These are phyloP conservation scores for Columba guinea DNA, from an alignment of 2,797 vertebrate species.

Conservation along the genomic window DNA sequence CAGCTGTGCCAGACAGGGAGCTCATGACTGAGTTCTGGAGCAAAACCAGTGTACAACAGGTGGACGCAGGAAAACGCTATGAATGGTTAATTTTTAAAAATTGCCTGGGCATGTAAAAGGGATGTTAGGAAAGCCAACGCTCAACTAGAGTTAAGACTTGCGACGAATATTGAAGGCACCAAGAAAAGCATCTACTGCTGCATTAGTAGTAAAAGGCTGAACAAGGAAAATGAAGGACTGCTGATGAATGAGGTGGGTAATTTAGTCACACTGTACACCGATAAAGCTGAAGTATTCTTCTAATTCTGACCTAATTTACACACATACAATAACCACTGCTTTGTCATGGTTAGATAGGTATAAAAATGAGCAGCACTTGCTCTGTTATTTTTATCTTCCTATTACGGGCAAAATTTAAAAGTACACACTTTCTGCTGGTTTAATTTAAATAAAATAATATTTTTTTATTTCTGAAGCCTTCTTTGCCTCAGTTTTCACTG, in stretches of 20 bases:
- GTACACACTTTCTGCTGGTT: background rate
- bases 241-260: background rate
- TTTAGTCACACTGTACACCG: background rate
- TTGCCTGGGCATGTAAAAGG: background rate
- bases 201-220: background rate
- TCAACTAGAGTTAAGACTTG: background rate
- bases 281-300: background rate
- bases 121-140: background rate
- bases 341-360: background rate
- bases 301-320: background rate
- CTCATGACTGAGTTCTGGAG: background rate
- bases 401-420: background rate
- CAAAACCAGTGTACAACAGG: accelerated
- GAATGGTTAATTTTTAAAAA: background rate
- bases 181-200: background rate
- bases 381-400: background rate
- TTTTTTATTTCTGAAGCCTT: too few relatives aligned
- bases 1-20: background rate
- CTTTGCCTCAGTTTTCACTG: background rate
- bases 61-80: background rate
- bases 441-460: background rate
- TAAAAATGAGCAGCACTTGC: background rate
- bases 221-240: background rate
- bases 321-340: background rate
- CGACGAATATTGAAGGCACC: background rate